Percentiles rank a stretch among this genome's conserved stretches.
phyloP scores from a whole-genome alignment of 1,140 invertebrate genomes.

The Archegozetes longisetosus region DNA sequence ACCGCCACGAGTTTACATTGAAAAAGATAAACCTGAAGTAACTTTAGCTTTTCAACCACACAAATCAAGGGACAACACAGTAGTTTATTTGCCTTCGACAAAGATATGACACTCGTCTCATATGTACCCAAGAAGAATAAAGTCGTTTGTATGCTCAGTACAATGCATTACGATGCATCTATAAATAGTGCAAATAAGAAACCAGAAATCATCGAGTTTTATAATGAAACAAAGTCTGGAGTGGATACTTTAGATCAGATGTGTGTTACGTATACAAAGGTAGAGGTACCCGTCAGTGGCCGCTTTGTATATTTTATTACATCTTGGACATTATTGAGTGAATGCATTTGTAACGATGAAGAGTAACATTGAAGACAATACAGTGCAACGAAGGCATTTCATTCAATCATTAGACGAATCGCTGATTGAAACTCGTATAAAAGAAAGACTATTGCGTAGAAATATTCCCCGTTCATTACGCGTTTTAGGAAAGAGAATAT shows the following conservation, averaged over 20 bases:
- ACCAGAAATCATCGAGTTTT: constrained; percentile 29
- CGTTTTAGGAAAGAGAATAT: too few relatives aligned
- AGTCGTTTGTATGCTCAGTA: constrained; percentile 19
- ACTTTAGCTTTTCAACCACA: too few relatives aligned
- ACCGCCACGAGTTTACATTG: too few relatives aligned
- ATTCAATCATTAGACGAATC: too few relatives aligned
- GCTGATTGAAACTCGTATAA: too few relatives aligned
- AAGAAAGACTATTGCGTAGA: too few relatives aligned
- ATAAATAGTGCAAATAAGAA: constrained; percentile 20
- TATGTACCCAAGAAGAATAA: constrained; percentile 23
- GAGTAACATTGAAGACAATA: too few relatives aligned
- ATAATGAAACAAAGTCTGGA: constrained; percentile 32
- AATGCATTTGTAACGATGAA: too few relatives aligned
- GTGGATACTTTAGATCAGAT: constrained; percentile 32
- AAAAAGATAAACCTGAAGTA: too few relatives aligned
- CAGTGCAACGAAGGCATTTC: too few relatives aligned
- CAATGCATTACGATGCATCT: constrained; percentile 18
- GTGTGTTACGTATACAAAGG: constrained; percentile 25
- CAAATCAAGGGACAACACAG: constrained; percentile 17
- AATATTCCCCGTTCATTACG: too few relatives aligned
- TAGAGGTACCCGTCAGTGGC: constrained; percentile 29
- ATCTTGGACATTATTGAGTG: constrained; percentile 17
- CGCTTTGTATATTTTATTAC: constrained; percentile 23
- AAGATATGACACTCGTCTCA: constrained; percentile 18
- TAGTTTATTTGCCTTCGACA: constrained; percentile 8